Conservation (phyloP, 1,140 invertebrate genomes). For the Lordiphosa mommai region DNA sequence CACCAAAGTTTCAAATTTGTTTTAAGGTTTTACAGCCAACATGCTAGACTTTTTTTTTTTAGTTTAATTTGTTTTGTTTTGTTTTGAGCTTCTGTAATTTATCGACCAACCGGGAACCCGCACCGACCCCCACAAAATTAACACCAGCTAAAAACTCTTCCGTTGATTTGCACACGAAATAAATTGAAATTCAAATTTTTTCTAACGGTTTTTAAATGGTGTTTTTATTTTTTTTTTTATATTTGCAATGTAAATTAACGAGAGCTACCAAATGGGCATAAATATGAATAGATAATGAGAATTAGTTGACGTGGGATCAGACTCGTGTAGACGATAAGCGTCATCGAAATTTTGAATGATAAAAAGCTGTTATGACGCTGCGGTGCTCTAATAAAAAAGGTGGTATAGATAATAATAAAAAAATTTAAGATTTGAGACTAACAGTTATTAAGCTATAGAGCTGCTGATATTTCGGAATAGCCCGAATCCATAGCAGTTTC, state of each 20-base stretch:
- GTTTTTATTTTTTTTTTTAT: conserved; percentile 5
- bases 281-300: conserved; percentile 3
- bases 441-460: no score
- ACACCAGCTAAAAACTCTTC: conserved; percentile 9
- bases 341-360: background rate
- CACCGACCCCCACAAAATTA: conserved; percentile 23
- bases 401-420: no score
- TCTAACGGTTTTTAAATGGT: no score
- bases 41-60: no score
- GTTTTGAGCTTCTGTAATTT: conserved; percentile 13
- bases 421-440: no score
- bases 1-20: no score
- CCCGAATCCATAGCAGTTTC: no score
- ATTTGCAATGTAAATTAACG: conserved; percentile 17
- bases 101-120: background rate
- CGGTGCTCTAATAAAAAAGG: no score
- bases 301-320: conserved; percentile 2
- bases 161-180: no score
- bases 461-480: no score
- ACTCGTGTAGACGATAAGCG: background rate
- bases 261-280: background rate
- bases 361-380: no score
- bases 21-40: no score
- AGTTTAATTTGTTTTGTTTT: background rate
- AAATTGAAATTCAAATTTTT: background rate